Evolutionary conservation across 2,113 vertebrate species (phyloP).

Genomic region (Panurus biarmicus): DNA sequence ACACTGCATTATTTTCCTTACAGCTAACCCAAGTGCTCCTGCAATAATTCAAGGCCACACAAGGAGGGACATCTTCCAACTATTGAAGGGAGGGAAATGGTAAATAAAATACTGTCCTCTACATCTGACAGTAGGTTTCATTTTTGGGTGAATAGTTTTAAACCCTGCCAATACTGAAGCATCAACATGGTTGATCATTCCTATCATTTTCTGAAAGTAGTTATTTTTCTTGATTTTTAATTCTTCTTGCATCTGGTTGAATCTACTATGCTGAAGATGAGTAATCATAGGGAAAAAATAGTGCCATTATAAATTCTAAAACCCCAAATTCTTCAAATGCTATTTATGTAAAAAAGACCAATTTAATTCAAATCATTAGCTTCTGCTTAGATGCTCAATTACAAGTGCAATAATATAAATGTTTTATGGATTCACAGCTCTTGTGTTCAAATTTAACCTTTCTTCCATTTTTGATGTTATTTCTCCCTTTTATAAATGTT

Average conservation of each 20-base stretch:
- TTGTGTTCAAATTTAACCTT: slow-evolving; percentile 21
- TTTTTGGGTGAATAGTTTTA: neutral
- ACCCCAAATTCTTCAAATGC: neutral
- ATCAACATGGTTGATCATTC: neutral
- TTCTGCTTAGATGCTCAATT: slow-evolving; percentile 14
- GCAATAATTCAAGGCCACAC: neutral
- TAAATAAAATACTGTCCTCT: neutral
- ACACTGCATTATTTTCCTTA: neutral
- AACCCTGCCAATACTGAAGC: neutral
- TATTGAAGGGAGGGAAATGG: neutral
- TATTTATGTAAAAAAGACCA: neutral
- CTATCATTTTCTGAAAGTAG: neutral
- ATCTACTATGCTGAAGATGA: slow-evolving; percentile 1
- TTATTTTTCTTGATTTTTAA: slow-evolving; percentile 26
- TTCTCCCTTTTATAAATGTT: slow-evolving; percentile 19
- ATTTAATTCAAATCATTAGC: slow-evolving; percentile 17
- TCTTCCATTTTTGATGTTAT: neutral
- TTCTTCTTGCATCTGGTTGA: neutral
- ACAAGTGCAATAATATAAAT: slow-evolving; percentile 2
- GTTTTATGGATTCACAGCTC: neutral
- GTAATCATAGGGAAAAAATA: neutral
- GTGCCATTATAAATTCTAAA: slow-evolving; percentile 16
- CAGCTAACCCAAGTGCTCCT: neutral
- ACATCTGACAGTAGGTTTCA: neutral
- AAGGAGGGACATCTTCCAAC: neutral